Conservation (phyloP, 2,113 vertebrate species). For the Pantherophis guttatus region DNA sequence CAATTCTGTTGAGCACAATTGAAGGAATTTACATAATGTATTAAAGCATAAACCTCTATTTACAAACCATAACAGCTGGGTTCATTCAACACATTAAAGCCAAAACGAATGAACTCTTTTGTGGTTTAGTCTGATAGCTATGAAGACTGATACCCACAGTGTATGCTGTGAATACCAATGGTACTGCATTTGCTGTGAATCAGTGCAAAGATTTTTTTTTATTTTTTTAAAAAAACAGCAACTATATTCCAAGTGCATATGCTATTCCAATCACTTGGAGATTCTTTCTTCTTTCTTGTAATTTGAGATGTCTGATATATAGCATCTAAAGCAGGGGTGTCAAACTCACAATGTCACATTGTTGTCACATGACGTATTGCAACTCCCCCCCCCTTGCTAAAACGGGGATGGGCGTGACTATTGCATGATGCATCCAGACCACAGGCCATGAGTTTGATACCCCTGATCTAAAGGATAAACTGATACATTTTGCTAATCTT, state of each 20-base stretch:
- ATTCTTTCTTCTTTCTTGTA: background rate
- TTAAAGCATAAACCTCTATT: background rate
- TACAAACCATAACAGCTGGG: background rate
- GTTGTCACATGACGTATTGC: too few species aligned
- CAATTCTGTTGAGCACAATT: background rate
- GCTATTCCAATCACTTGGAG: background rate
- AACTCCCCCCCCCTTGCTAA: too few species aligned
- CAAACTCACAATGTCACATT: too few species aligned
- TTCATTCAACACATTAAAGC: background rate
- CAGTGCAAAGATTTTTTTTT: background rate
- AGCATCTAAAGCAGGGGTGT: background rate
- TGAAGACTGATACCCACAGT: background rate
- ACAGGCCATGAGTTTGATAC: accelerated
- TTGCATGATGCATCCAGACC: too few species aligned
- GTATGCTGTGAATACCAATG: background rate
- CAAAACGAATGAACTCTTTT: background rate
- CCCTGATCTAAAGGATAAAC: background rate
- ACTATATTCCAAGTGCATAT: background rate
- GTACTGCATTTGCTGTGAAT: background rate
- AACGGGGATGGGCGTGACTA: too few species aligned
- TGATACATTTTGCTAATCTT: background rate
- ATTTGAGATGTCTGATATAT: background rate
- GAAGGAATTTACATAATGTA: background rate
- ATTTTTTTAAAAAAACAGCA: background rate
- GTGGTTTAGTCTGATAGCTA: background rate